Percentiles rank a stretch among this genome's conserved stretches.
These are phyloP conservation scores for Coregonus suidteri DNA, from an alignment of 2,797 vertebrate genomes.

Conservation along the genomic window DNA sequence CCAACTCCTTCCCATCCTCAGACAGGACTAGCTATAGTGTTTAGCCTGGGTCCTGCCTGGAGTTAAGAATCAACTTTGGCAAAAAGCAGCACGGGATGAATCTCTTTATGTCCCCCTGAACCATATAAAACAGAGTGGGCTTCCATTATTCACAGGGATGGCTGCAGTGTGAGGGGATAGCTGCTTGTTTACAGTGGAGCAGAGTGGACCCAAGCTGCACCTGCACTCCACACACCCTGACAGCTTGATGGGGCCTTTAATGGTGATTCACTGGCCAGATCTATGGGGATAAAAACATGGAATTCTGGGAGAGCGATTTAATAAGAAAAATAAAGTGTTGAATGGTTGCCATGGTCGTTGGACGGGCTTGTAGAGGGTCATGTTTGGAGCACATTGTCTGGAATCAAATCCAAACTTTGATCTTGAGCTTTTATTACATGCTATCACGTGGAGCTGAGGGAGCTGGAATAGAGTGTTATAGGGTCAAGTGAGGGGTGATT, in stretches of 20 bases:
- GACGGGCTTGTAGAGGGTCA: conserved; percentile 57
- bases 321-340: conserved; percentile 78
- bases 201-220: conserved; percentile 59
- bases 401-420: conserved; percentile 77
- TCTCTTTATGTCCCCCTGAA: conserved; percentile 72
- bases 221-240: conserved; percentile 76
- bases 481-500: conserved; percentile 65
- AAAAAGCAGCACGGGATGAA: conserved; percentile 72
- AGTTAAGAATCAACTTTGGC: conserved; percentile 69
- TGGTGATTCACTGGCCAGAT: conserved; percentile 81
- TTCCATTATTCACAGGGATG: conserved; percentile 74
- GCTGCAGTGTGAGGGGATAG: conserved; percentile 23
- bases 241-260: conserved; percentile 82
- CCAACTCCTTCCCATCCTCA: conserved; percentile 40
- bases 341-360: conserved; percentile 68
- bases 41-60: conserved; percentile 47
- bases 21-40: conserved; percentile 50
- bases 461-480: conserved; percentile 50
- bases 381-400: conserved; percentile 58
- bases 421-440: conserved; percentile 69
- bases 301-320: conserved; percentile 79
- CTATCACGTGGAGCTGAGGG: conserved; percentile 60
- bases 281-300: conserved; percentile 79
- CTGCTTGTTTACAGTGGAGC: conserved; percentile 77
- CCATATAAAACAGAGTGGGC: conserved; percentile 71